Evolutionary conservation across 2,888 invertebrate genomes (phyloP), one percentile per base, ranked within the genome.

Genomic region (Caenorhabditis angaria): DNA sequence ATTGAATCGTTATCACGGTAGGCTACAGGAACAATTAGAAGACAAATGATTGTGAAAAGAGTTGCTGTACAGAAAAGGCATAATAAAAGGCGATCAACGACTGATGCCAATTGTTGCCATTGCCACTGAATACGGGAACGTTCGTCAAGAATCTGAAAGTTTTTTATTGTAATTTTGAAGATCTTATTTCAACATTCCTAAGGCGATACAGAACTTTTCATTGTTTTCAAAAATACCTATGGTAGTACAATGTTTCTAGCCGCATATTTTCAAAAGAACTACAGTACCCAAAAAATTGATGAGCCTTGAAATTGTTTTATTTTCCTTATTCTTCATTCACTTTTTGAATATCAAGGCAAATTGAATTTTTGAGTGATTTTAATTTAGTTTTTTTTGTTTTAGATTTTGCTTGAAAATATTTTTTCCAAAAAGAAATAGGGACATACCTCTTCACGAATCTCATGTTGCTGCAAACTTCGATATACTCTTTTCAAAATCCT

Each of bases 21-120:
- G 47, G 63, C 75, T 14, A 82, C 82, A 22, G 86, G 86, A 48
- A 84, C 72, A 35, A 87, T 67, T 60, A 94, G 90, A 81, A 94
- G 93, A 76, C 93, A 92, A 1, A 92, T 92, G 0, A 93, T 93
- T n/a, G 93, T 91, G 77, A 93, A 91, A 58, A 92, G 91, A 10
- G 93, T 93, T 64, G 92, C 92, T 71, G 93, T 89, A 70, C 93
- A 91, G 88, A 94, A 94, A 25, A 93, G 91, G 68, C 92, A 92
- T 20, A 94, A 90, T 0, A 94, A 90, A 3, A 93, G 73, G 22
- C 88, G 79, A 73, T 88, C 88, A 54, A 85, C 79, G 12, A 79
- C 83, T 20, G 83, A 77, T 2, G 87, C 86, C 60, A 85, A 65
- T 61, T 82, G 82, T 60, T 84, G 83, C 86, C 86, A 86, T 66